phyloP scores from a whole-genome alignment of 2,113 vertebrate species.

The Raja brachyura region DNA sequence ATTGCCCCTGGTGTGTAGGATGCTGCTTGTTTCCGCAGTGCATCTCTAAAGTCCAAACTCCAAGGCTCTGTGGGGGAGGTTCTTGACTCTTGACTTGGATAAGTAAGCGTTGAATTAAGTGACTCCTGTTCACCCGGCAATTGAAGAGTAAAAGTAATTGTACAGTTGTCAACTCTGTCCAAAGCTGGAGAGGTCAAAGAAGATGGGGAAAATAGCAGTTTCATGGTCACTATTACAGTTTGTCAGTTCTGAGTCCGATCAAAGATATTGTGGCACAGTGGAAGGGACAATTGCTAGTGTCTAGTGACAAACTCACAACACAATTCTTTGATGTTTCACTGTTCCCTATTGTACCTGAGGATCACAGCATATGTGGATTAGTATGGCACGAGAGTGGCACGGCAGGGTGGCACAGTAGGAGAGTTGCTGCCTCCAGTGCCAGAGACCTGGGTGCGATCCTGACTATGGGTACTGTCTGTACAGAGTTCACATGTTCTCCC shows the following conservation, averaged over 20 bases:
- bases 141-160: neutral
- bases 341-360: neutral
- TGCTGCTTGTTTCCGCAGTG: too few relatives aligned
- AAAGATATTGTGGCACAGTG: neutral
- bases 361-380: neutral
- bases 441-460: too few relatives aligned
- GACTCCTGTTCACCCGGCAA: neutral
- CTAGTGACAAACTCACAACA: neutral
- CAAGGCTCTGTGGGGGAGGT: too few relatives aligned
- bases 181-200: neutral
- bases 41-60: too few relatives aligned
- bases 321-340: neutral
- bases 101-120: too few relatives aligned
- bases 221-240: neutral
- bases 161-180: too few relatives aligned
- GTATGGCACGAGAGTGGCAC: neutral
- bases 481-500: too few relatives aligned
- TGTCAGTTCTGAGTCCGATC: neutral
- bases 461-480: too few relatives aligned
- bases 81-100: too few relatives aligned
- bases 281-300: neutral
- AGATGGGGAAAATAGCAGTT: neutral
- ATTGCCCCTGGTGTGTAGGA: too few relatives aligned
- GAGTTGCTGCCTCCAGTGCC: too few relatives aligned
- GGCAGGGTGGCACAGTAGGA: too few relatives aligned